Conservation (phyloP, 2,797 vertebrate species). For the Podargus strigoides region DNA sequence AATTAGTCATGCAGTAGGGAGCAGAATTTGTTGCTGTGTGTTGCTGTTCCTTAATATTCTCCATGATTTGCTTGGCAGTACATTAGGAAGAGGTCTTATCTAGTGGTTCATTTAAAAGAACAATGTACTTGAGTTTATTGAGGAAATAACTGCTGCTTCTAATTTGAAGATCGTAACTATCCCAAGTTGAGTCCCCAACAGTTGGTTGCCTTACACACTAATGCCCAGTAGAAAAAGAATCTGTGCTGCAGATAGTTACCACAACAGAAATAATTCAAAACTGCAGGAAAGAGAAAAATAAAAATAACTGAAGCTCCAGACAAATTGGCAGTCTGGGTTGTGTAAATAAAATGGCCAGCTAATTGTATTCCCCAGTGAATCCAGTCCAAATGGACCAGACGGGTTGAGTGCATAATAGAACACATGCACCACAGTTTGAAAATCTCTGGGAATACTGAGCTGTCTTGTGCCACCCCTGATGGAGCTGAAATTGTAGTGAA, state of each 20-base stretch:
- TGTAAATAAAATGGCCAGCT: slow-evolving; percentile 58
- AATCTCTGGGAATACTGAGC: slow-evolving; percentile 78
- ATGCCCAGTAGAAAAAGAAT: neutral
- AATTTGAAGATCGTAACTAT: neutral
- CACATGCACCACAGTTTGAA: slow-evolving; percentile 74
- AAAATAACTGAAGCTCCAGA: slow-evolving; percentile 38
- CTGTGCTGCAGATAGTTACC: neutral
- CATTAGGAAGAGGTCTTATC: neutral
- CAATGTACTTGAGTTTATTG: neutral
- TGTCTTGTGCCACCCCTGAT: slow-evolving; percentile 72
- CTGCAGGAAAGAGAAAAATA: neutral
- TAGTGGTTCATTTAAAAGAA: neutral
- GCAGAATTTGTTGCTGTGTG: neutral
- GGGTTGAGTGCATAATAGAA: slow-evolving; percentile 78
- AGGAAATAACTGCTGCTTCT: neutral
- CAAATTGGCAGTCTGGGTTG: slow-evolving; percentile 33
- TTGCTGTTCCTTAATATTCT: neutral
- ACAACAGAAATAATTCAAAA: neutral
- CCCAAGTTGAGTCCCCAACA: neutral
- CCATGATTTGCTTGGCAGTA: neutral
- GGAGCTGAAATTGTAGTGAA: slow-evolving; percentile 79
- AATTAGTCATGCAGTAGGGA: neutral
- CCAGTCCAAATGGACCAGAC: slow-evolving; percentile 76
- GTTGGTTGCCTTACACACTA: neutral
- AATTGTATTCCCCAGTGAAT: slow-evolving; percentile 68